A percentile compares a stretch with the other conserved stretches of the same genome.
Evolutionary conservation across 2,888 invertebrate genomes (phyloP).

Genomic region (Ypsolopha sequella): DNA sequence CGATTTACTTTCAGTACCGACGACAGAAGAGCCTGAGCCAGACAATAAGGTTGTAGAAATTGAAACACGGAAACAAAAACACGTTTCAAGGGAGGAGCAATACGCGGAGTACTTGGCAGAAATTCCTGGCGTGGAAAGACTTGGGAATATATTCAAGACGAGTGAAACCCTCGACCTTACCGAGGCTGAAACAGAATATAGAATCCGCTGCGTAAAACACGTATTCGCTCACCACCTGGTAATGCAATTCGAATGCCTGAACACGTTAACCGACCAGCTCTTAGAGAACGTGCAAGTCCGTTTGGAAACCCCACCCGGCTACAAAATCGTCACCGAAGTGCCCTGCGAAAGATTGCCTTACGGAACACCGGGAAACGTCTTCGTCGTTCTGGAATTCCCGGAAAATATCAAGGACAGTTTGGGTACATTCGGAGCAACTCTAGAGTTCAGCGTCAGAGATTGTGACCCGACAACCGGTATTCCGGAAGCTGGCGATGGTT

Average conservation of each 20-base stretch:
- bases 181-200: constrained; percentile 97
- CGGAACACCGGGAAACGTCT: constrained; percentile 88
- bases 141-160: constrained; percentile 91
- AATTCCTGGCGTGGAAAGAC: constrained; percentile 87
- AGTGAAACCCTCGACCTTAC: constrained; percentile 90
- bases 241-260: constrained; percentile 96
- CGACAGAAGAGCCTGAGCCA: constrained; percentile 83
- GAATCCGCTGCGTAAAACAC: constrained; percentile 93
- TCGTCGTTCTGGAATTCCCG: constrained; percentile 87
- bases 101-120: constrained; percentile 84
- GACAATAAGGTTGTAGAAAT: constrained; percentile 78
- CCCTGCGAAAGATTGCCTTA: constrained; percentile 85
- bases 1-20: constrained; percentile 87
- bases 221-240: constrained; percentile 88
- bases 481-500: constrained; percentile 96
- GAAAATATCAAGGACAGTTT: constrained; percentile 80
- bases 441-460: constrained; percentile 96
- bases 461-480: constrained; percentile 96
- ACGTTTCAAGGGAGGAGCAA: constrained; percentile 89
- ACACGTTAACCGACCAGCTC: constrained; percentile 95
- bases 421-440: constrained; percentile 87
- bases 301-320: constrained; percentile 87
- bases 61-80: constrained; percentile 85
- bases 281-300: constrained; percentile 93
- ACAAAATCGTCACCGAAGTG: constrained; percentile 77